phyloP scores from a whole-genome alignment of 2,113 vertebrate species.

The Dasyprocta punctata region DNA sequence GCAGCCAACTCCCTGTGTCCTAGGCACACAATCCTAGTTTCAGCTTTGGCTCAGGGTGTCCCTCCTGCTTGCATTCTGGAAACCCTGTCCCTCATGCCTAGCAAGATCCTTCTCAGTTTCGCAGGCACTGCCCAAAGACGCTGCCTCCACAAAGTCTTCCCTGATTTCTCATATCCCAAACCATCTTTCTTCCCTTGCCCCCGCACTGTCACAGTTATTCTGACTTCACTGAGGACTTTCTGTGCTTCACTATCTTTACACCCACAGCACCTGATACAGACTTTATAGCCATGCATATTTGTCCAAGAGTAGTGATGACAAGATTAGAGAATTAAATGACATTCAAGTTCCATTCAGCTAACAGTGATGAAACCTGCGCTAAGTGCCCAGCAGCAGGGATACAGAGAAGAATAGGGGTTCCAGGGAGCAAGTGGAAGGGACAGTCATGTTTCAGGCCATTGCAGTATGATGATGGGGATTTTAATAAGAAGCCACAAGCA shows the following conservation, averaged over 20 bases:
- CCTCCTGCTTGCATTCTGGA: not conserved
- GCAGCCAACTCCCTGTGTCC: not conserved
- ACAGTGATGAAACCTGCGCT: not conserved
- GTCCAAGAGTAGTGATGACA: not conserved
- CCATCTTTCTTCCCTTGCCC: not conserved
- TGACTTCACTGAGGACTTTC: not conserved
- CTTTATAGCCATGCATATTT: not conserved
- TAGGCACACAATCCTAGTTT: not conserved
- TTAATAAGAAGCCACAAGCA: not conserved
- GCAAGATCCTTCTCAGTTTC: not conserved
- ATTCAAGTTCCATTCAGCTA: not conserved
- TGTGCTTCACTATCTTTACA: not conserved
- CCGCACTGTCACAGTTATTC: not conserved
- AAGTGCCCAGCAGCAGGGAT: not conserved
- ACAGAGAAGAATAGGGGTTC: not conserved
- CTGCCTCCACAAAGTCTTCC: slow-evolving; percentile 30
- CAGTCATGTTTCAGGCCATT: not conserved
- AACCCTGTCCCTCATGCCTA: not conserved
- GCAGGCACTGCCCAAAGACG: not conserved
- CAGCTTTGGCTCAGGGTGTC: not conserved
- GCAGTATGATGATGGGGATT: not conserved
- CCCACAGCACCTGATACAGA: not conserved
- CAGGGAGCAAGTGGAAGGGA: not conserved
- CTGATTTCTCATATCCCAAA: not conserved
- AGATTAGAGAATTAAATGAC: not conserved